A percentile compares a stretch with the other conserved stretches of the same genome.
Conservation (phyloP, 2,797 vertebrate genomes). For the Chanos chanos region DNA sequence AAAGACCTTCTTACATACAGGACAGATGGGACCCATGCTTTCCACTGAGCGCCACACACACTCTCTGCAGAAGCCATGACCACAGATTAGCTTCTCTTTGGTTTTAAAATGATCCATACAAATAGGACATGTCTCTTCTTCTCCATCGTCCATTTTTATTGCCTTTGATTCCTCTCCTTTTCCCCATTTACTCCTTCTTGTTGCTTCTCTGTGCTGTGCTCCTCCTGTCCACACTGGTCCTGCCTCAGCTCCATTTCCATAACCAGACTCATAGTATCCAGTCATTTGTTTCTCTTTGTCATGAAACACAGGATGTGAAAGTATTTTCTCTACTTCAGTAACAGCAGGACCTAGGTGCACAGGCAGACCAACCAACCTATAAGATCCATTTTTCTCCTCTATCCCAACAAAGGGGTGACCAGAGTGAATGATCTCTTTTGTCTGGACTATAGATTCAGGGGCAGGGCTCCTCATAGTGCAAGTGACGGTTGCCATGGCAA, state of each 20-base stretch:
- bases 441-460: background rate
- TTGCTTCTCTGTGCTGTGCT: background rate
- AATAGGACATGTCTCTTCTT: constrained; percentile 47
- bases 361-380: constrained; percentile 18
- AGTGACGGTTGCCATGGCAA: background rate
- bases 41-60: constrained; percentile 14
- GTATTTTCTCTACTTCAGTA: background rate
- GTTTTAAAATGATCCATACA: constrained; percentile 52
- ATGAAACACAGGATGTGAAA: background rate
- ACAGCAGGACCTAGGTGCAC: constrained; percentile 19
- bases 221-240: background rate
- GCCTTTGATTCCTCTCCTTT: background rate
- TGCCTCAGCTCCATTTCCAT: background rate
- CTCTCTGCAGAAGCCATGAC: constrained; percentile 60
- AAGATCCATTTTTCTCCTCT: background rate
- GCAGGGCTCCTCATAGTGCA: background rate
- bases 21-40: constrained; percentile 52
- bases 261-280: background rate
- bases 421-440: background rate
- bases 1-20: constrained; percentile 64
- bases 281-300: constrained; percentile 22
- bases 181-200: background rate
- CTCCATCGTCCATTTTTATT: background rate
- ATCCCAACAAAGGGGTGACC: background rate
- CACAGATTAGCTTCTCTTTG: constrained; percentile 51